Base-by-base conservation (phyloP, 2,113 vertebrate species). In the Syrmaticus mikado region DNA sequence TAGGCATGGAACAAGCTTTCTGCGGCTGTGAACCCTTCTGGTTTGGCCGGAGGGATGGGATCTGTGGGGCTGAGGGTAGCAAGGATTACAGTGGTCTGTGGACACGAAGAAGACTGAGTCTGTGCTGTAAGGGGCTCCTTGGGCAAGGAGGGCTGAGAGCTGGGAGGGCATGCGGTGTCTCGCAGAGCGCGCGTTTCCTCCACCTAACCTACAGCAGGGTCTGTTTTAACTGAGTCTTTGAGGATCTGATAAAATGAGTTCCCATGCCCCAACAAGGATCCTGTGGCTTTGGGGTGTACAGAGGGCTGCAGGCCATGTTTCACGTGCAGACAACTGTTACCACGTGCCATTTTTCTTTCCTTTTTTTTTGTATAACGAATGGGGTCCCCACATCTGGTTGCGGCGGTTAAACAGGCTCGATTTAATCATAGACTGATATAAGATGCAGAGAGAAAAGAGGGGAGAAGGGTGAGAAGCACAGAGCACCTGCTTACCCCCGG, bases 301-400 rank as follows among this genome's bases (percentile, higher is more conserved):
- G n/a, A n/a, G 66, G 36, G 58, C 10, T 58, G 6, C 38, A n/a
- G 82, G 83, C 88, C 34, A 22, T 4, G 16, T 30, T 89, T 81
- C 88, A 91, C 58, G 6, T 92, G 94, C 90, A 52, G 84, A 87
- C 93, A 96, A 24, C 93, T 87, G 96, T 81, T 91, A 94, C 77
- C 86, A 7, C 61, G 2, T 32, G 30, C 30, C 18, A 36, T 22
- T 34, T 8, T 25, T 66, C 16, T 43, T 48, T 52, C 45, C 3
- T 64, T 6, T 70, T 53, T 74, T 81, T 60, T 73, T 50, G 82
- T 90, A 1, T 90, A 22, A 43, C 70, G 66, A 74, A 58, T 7
- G 30, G 62, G 75, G 87, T 82, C 73, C 77, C 53, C 80, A 84
- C 96, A 96, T 79, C 93, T 96, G 96, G 76, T 87, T 79, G 66